Percentiles rank a stretch among this genome's conserved stretches.
Conservation (phyloP, 2,113 vertebrate species). For the Perca flavescens region DNA sequence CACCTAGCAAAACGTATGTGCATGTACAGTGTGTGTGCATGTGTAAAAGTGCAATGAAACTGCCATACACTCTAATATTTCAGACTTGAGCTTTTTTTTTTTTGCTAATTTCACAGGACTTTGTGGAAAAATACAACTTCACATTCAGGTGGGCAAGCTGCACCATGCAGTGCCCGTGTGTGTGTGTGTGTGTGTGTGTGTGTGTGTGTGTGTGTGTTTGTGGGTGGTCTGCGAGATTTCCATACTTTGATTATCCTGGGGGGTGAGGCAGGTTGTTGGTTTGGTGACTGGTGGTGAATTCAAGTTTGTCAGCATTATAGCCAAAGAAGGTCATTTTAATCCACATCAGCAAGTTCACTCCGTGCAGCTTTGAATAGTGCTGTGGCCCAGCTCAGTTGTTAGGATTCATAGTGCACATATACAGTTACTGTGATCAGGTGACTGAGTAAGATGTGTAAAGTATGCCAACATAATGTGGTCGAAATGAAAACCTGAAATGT, state of each 20-base stretch:
- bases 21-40: not conserved
- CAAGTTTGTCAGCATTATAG: constrained; percentile 29
- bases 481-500: not conserved
- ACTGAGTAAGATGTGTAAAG: not conserved
- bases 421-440: not conserved
- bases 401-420: not conserved
- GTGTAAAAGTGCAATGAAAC: not conserved
- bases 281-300: constrained; percentile 57
- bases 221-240: constrained; percentile 73
- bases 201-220: not conserved
- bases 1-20: not conserved
- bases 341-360: constrained; percentile 21
- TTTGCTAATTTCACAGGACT: constrained; percentile 29
- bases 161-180: constrained; percentile 13
- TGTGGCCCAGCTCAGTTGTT: constrained; percentile 1
- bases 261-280: constrained; percentile 34
- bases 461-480: not conserved
- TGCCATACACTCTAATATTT: not conserved
- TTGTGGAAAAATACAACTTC: constrained; percentile 54
- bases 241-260: constrained; percentile 51
- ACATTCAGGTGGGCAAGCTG: constrained; percentile 11
- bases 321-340: constrained; percentile 38
- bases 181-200: not conserved
- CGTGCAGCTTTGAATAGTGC: not conserved
- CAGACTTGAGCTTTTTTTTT: not conserved